phyloP scores from a whole-genome alignment of 2,797 vertebrate genomes.

The Loriculus beryllinus region DNA sequence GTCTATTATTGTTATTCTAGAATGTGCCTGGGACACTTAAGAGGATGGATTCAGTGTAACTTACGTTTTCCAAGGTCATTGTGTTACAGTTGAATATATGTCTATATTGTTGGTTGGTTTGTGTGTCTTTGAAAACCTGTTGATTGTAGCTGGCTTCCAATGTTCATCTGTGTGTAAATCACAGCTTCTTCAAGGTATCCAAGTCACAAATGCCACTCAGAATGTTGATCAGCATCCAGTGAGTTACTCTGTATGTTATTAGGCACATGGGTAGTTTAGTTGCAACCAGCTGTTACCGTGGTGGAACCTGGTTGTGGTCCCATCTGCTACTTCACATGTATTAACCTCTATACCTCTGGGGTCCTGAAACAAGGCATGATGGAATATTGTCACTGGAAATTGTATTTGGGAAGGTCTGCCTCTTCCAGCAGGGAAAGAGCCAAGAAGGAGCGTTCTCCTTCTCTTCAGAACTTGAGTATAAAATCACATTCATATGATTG shows the following conservation, averaged over 20 bases:
- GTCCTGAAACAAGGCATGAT: neutral
- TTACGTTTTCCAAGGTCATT: neutral
- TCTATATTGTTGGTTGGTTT: neutral
- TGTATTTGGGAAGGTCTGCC: neutral
- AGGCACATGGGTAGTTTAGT: neutral
- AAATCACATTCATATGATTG: neutral
- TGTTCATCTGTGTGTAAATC: neutral
- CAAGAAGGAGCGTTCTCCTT: neutral
- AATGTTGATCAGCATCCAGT: neutral
- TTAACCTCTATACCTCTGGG: neutral
- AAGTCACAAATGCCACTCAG: neutral
- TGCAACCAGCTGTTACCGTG: neutral
- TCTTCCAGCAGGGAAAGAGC: neutral
- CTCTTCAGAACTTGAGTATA: neutral
- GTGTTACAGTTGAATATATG: neutral
- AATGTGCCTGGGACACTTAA: neutral
- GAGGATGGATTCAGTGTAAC: neutral
- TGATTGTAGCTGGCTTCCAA: neutral
- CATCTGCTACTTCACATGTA: neutral
- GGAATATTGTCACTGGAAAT: neutral
- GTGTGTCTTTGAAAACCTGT: neutral
- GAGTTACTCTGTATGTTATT: neutral
- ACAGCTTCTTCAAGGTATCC: neutral
- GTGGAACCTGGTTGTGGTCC: neutral
- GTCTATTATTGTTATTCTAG: neutral